phyloP scores from a whole-genome alignment of 2,888 invertebrate species.

The Agonopterix heracliana region DNA sequence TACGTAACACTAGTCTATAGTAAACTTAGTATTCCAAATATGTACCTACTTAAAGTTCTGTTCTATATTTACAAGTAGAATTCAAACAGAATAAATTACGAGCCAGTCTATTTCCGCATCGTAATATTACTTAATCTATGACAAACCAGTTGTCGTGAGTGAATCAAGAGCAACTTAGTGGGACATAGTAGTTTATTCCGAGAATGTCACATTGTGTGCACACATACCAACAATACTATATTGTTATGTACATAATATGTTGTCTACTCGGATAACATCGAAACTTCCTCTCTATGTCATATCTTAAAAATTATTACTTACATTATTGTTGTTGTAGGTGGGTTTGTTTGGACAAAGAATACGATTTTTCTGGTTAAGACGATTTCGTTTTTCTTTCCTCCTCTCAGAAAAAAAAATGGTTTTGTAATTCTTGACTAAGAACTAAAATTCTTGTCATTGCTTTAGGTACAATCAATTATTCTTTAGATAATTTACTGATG shows the following conservation, averaged over 20 bases:
- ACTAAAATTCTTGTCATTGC: too few species aligned
- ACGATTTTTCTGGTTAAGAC: neutral
- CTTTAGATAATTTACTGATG: too few species aligned
- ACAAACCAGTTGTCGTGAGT: slow-evolving; percentile 24
- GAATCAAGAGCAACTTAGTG: slow-evolving; percentile 22
- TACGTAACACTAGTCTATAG: too few species aligned
- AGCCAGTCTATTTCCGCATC: neutral
- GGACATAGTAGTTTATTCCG: slow-evolving; percentile 25
- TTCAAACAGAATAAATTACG: too few species aligned
- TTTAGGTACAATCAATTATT: too few species aligned
- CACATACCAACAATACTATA: slow-evolving; percentile 6
- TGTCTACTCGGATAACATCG: slow-evolving; percentile 20
- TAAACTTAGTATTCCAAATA: too few species aligned
- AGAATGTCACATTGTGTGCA: slow-evolving; percentile 16
- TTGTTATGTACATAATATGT: slow-evolving; percentile 16
- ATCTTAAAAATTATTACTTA: slow-evolving; percentile 12
- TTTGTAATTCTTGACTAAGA: too few species aligned
- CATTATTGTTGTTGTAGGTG: neutral
- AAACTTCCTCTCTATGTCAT: slow-evolving; percentile 21
- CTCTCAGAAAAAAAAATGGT: too few species aligned
- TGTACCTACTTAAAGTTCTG: too few species aligned
- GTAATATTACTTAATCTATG: slow-evolving; percentile 6
- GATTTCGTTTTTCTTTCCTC: too few species aligned
- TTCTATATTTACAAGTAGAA: too few species aligned
- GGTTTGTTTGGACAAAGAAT: neutral